Conservation (phyloP, 2,797 vertebrate species). For the Centropyge bicolor region DNA sequence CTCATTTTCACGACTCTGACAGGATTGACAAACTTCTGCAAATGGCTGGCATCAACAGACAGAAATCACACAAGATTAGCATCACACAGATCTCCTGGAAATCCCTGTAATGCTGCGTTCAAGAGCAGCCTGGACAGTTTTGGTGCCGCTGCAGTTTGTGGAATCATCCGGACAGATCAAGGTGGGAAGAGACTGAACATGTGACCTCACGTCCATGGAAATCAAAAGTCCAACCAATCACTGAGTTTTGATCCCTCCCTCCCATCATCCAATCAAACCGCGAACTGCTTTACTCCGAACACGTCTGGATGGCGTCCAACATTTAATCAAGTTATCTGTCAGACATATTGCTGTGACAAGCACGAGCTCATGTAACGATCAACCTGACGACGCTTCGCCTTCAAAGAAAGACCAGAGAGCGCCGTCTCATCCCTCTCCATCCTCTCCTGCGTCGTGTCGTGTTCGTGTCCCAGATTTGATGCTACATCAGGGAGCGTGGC, state of each 20-base stretch:
- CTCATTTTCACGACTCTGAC: no score
- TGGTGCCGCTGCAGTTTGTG: no score
- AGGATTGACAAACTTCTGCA: no score
- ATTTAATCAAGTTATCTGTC: background rate
- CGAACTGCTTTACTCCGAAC: background rate
- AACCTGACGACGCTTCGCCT: background rate
- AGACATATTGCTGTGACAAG: background rate
- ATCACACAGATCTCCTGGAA: no score
- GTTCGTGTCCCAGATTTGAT: constrained; percentile 76
- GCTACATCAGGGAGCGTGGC: constrained; percentile 70
- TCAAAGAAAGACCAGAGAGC: background rate
- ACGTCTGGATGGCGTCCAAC: constrained; percentile 1
- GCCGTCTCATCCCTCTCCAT: constrained; percentile 2
- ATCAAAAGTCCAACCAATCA: background rate
- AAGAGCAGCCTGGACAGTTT: no score
- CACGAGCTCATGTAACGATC: background rate
- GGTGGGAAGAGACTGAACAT: no score
- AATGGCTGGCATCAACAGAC: no score
- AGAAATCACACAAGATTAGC: no score
- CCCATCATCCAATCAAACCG: background rate
- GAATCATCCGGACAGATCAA: background rate
- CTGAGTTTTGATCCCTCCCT: background rate
- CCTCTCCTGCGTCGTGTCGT: constrained; percentile 42
- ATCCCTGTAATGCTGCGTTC: no score
- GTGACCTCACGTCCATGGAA: background rate